Base-by-base conservation (phyloP, 2,113 vertebrate species). In the Entelurus aequoreus region DNA sequence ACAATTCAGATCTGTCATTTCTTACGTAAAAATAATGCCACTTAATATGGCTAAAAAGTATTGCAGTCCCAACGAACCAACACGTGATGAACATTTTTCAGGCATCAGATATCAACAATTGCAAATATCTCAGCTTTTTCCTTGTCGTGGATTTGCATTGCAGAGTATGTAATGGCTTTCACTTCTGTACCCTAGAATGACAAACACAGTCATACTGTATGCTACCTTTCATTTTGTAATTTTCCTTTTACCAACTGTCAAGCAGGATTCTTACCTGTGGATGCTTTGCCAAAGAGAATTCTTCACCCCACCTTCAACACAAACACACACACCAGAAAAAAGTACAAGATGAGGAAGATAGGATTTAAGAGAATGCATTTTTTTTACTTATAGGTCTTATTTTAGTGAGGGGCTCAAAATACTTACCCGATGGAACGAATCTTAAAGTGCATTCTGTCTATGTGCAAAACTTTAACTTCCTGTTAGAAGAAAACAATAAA, bases 151-250 rank as follows among this genome's bases (percentile, higher is more conserved):
- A 99, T 92, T 79, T 98, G 97, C 97, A 99, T 99, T 2, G 97
- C 97, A 3, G 97, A 99, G 50, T 99, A 99, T 5, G 96, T 99
- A 77, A 99, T 99, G 35, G 97, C 96, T 84, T 99, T 99, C 62
- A 99, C 97, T 77, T 99, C 96, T 8, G 96, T 99, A 51, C 97
- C 96, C 97, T 99, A 75, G 11, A 83, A 69, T 67, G 28, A 84
- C 5, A 71, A 69, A 11, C 75, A 19, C 75, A 19, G 16, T 19
- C 19, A 8, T 15, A 14, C 6, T 47, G 44, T 47, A 62, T 5
- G 10, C 7, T 47, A 7, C 14, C 2, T 49, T 11, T 49, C 21
- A 60, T n/a, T 60, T 15, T 49, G 6, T 52, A 15, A 62, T 40
- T 42, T 16, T 53, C 3, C 36, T 53, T 13, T 21, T 6, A 51